Percentiles rank a stretch among this genome's conserved stretches.
phyloP scores from a whole-genome alignment of 92 coral and sea anemone species.

The Zoanthus sansibaricus region DNA sequence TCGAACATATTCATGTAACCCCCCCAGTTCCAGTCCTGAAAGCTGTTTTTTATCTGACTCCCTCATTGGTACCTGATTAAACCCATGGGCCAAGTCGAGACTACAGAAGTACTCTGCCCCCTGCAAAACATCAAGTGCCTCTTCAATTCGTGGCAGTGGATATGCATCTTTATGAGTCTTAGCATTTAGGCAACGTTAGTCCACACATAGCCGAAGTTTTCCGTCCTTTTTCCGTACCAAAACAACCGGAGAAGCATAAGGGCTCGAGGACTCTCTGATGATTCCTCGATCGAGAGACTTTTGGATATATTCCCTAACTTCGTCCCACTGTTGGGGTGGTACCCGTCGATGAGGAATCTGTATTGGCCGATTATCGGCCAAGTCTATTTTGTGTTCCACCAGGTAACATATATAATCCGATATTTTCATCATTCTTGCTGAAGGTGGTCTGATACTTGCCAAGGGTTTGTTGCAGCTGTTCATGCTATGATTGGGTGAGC shows the following conservation, averaged over 20 bases:
- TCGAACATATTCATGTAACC: conserved; percentile 47
- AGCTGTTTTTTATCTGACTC: conserved; percentile 57
- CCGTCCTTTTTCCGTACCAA: conserved; percentile 57
- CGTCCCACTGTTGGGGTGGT: conserved; percentile 59
- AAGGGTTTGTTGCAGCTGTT: conserved; percentile 44
- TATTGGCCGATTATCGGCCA: conserved; percentile 59
- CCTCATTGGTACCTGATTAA: conserved; percentile 55
- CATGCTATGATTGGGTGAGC: conserved; percentile 55
- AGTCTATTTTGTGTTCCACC: conserved; percentile 63
- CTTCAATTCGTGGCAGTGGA: conserved; percentile 60
- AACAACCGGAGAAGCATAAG: conserved; percentile 66
- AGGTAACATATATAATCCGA: conserved; percentile 66
- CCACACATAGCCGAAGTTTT: conserved; percentile 60
- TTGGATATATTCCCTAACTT: conserved; percentile 59
- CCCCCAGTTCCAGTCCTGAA: conserved; percentile 67
- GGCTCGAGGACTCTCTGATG: conserved; percentile 65
- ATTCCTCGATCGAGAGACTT: conserved; percentile 64
- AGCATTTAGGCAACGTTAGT: conserved; percentile 58
- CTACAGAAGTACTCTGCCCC: conserved; percentile 67
- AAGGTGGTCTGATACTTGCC: conserved; percentile 56
- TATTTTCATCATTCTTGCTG: conserved; percentile 68
- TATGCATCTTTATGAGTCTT: conserved; percentile 69
- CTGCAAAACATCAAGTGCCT: conserved; percentile 66
- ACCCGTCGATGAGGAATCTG: conserved; percentile 65
- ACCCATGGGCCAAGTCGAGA: conserved; percentile 72